Base-by-base conservation (phyloP, 2,113 vertebrate species). In the Naja naja region DNA sequence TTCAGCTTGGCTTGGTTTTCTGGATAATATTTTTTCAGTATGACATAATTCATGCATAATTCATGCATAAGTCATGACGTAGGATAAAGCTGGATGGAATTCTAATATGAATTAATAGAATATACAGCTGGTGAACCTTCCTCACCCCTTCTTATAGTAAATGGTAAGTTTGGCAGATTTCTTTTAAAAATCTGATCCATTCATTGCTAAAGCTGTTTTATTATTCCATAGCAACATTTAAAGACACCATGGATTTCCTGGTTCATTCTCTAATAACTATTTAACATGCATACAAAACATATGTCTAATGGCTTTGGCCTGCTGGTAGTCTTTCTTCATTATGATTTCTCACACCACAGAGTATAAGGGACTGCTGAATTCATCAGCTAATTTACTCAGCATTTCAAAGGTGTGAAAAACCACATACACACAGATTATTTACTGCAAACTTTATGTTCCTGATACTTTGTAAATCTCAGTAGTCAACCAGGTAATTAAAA, bases 401-500 rank as follows among this genome's bases (percentile, higher is more conserved):
- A 91, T 10, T 91, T 58, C 92, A 56, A 93, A 93, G 25, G 89
- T 74, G 10, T 30, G 89, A 94, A 94, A 64, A 91, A 58, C 1
- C 52, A 86, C 89, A n/a, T 49, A 90, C 25, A 1, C 90, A n/a
- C 25, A 88, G 89, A 43, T 89, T 93, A 92, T 93, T 94, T 54
- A 93, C 94, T 95, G 91, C 8, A 91, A 87, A 56, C 91, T 52
- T 74, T 0, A n/a, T 69, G 22, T 49, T 69, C 5, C 6, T 87
- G 39, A 93, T 95, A 93, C 6, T 93, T 92, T 58, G 56, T 69
- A 55, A 85, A 85, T 85, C 53, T 54, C 52, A 89, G 34, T 89
- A 88, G 87, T 92, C 92, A 56, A 1, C 18, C 49, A 85, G 91
- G 90, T 18, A 91, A 64, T 94, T 95, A 74, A 45, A 92, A 95